Conservation (phyloP, 2,797 vertebrate genomes). For the Vespertilio murinus region DNA sequence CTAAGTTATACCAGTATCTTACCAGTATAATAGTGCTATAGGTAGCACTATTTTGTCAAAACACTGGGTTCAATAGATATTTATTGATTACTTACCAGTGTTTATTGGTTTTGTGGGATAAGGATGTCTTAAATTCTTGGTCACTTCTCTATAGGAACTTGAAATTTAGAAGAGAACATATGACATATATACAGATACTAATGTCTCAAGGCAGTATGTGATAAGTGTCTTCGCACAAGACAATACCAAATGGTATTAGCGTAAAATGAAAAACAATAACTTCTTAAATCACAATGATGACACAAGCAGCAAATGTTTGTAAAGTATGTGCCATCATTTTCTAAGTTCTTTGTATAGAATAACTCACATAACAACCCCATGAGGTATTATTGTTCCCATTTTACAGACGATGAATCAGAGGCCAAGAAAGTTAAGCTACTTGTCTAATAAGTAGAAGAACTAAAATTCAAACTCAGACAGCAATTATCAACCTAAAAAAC, state of each 20-base stretch:
- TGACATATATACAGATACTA: not conserved
- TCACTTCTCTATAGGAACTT: not conserved
- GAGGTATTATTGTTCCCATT: not conserved
- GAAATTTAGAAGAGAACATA: constrained; percentile 7
- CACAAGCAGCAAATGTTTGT: not conserved
- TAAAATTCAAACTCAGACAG: not conserved
- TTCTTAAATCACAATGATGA: not conserved
- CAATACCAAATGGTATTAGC: not conserved
- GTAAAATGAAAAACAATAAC: not conserved
- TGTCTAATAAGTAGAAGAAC: not conserved
- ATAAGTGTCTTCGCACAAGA: not conserved
- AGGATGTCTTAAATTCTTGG: not conserved
- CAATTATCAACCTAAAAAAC: not conserved
- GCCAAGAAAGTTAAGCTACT: not conserved
- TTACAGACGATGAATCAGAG: not conserved
- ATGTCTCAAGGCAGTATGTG: not conserved
- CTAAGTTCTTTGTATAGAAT: not conserved
- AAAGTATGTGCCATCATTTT: not conserved
- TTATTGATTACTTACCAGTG: not conserved
- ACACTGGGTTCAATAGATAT: not conserved
- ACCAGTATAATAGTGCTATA: too few relatives aligned
- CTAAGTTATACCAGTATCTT: not conserved
- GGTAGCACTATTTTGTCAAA: constrained; percentile 27
- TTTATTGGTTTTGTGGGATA: not conserved
- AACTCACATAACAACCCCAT: not conserved